Base-by-base conservation (phyloP, 2,113 vertebrate species). In the Ciconia maguari region DNA sequence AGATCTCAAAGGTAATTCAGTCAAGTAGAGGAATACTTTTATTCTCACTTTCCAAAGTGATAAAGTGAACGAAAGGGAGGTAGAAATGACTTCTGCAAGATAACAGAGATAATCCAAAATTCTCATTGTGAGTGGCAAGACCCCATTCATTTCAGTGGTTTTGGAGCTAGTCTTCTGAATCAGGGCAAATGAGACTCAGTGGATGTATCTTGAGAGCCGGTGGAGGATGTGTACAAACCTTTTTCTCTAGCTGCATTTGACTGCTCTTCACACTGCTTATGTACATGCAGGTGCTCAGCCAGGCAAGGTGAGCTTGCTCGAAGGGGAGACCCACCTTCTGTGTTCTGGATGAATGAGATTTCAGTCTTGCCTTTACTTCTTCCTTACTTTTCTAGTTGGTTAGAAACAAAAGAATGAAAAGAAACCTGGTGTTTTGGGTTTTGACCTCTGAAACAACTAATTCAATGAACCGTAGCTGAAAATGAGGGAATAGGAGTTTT, bases 101-200 rank as follows among this genome's bases (percentile, higher is more conserved):
- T 62, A n/a, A 48, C 6, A 4, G 22, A 41, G 25, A 8, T 12
- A 27, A 66, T 32, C 9, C 36, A 42, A 1, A 68, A 74, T 36
- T 24, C 16, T 72, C 10, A 1, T 22, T 1, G 1, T 44, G 69
- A 41, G 11, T 34, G 22, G 49, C 24, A 81, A 42, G 30, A 2
- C 44, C 24, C 20, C 6, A 4, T 49, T 64, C 3, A 15, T 15
- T 36, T 30, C 4, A 7, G 48, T 42, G 60, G n/a, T 2, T 89
- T 71, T 76, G 69, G 20, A 82, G 26, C 21, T 26, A 27, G 0
- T 42, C 14, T 55, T 54, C 24, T 42, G 44, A 27, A 6, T 19
- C 1, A 1, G 27, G 27, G 22, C 5, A 20, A 19, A 6, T 11
- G n/a, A 22, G 4, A 11, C 32, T 42, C 1, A 0, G 25, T 54